These are phyloP conservation scores for Sphaeramia orbicularis DNA, from an alignment of 2,797 vertebrate genomes.

Conservation along the genomic window DNA sequence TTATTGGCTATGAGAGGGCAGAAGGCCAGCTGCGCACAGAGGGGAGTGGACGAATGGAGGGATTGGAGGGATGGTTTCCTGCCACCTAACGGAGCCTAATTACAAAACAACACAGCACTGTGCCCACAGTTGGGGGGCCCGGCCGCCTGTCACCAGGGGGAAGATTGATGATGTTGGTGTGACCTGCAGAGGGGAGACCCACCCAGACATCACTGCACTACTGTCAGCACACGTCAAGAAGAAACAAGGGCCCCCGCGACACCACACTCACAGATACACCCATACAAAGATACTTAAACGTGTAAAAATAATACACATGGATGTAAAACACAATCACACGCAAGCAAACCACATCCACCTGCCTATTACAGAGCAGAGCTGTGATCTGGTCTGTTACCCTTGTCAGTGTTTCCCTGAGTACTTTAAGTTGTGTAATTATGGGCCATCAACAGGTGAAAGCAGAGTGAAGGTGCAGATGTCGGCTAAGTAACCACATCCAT, in stretches of 20 bases:
- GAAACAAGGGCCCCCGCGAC: slow-evolving; percentile 46
- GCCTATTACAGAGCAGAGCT: slow-evolving; percentile 33
- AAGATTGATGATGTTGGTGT: slow-evolving; percentile 92
- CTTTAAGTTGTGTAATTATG: slow-evolving; percentile 64
- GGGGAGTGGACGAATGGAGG: slow-evolving; percentile 61
- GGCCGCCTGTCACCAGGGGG: slow-evolving; percentile 80
- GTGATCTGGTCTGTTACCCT: slow-evolving; percentile 57
- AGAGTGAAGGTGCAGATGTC: slow-evolving; percentile 52
- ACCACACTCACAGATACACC: slow-evolving; percentile 26
- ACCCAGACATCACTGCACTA: slow-evolving; percentile 79
- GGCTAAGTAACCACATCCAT: slow-evolving; percentile 42
- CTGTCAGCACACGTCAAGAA: slow-evolving; percentile 81
- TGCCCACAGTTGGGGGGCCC: slow-evolving; percentile 81
- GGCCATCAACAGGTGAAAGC: slow-evolving; percentile 68
- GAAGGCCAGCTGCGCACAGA: slow-evolving; percentile 78
- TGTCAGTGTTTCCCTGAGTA: slow-evolving; percentile 25
- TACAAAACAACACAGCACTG: slow-evolving; percentile 90
- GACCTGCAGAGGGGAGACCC: slow-evolving; percentile 86
- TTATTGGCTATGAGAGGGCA: slow-evolving; percentile 61
- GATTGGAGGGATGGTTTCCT: slow-evolving; percentile 84
- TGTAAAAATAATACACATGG: slow-evolving; percentile 45
- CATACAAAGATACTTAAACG: slow-evolving; percentile 27
- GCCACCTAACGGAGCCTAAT: slow-evolving; percentile 88
- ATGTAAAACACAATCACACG: slow-evolving; percentile 9
- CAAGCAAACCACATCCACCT: slow-evolving; percentile 70